Evolutionary conservation across 2,797 vertebrate genomes (phyloP).

Genomic region (Hephaestus fuliginosus): DNA sequence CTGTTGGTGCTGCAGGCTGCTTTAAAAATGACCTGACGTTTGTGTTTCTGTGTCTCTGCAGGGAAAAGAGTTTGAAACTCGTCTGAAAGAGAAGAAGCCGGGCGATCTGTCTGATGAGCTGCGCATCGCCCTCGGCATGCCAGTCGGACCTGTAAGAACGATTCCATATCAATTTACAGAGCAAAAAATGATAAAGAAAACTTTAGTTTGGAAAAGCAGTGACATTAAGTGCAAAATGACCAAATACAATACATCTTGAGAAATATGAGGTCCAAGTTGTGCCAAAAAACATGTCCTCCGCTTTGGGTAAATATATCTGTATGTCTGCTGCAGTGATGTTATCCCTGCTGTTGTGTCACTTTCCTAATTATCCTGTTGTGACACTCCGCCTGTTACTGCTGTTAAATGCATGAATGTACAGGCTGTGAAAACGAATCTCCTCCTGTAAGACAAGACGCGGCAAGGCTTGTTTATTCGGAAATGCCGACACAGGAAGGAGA

Average conservation of each 20-base stretch:
- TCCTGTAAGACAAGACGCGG: neutral
- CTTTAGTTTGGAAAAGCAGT: neutral
- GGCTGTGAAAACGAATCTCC: constrained; percentile 14
- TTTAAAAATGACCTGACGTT: neutral
- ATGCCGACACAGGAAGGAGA: neutral
- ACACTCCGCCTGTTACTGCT: neutral
- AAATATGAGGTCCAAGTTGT: neutral
- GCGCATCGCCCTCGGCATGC: constrained; percentile 94
- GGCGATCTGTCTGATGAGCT: constrained; percentile 95
- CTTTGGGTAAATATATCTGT: neutral
- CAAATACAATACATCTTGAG: neutral
- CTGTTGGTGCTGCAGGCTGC: neutral
- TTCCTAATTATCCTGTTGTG: neutral
- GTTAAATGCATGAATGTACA: neutral
- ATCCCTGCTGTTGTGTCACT: neutral
- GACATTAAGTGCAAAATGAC: neutral
- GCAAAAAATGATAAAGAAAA: neutral
- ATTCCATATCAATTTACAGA: neutral
- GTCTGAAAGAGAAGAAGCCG: constrained; percentile 96
- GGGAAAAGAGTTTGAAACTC: constrained; percentile 97
- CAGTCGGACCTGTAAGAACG: constrained; percentile 90
- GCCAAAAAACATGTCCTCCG: too few species aligned
- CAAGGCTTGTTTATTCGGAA: constrained; percentile 14
- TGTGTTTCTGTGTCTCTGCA: constrained; percentile 60
- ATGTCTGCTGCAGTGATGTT: neutral